phyloP scores from a whole-genome alignment of 1,140 invertebrate genomes.

The Zaprionus ghesquierei region DNA sequence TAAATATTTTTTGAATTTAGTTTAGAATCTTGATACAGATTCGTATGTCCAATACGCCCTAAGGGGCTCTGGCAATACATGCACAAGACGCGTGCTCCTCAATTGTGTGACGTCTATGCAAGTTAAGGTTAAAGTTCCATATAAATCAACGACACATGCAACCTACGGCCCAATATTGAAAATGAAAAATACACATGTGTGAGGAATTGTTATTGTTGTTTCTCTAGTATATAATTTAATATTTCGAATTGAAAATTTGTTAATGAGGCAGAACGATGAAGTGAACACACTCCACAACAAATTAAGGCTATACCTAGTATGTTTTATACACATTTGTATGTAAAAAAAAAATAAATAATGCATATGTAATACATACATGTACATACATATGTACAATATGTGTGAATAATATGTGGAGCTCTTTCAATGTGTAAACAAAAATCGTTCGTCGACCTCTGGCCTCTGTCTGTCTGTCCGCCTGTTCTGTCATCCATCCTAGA shows the following conservation, averaged over 20 bases:
- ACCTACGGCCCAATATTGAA: constrained; percentile 47
- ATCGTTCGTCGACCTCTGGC: constrained; percentile 40
- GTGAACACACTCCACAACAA: constrained; percentile 5
- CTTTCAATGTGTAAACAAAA: constrained; percentile 42
- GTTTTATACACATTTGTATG: background rate
- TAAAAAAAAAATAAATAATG: constrained; percentile 16
- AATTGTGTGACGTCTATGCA: constrained; percentile 55
- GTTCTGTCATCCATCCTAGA: background rate
- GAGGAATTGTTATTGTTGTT: background rate
- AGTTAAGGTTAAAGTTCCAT: constrained; percentile 66
- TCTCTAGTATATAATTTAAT: constrained; percentile 3
- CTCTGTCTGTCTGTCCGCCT: constrained; percentile 3
- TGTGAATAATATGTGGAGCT: background rate
- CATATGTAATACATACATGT: constrained; percentile 10
- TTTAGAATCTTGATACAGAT: background rate
- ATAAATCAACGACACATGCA: constrained; percentile 66
- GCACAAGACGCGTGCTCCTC: constrained; percentile 48
- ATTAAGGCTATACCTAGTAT: background rate
- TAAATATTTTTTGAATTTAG: background rate
- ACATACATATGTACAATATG: constrained; percentile 1
- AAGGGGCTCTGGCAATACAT: constrained; percentile 26
- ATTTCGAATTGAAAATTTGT: constrained; percentile 49
- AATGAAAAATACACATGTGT: constrained; percentile 23
- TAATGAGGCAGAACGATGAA: constrained; percentile 43
- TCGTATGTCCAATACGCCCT: background rate